Evolutionary conservation across 2,113 vertebrate genomes (phyloP), one percentile per base, ranked within the genome.

Genomic region (Paedocypris sp.): DNA sequence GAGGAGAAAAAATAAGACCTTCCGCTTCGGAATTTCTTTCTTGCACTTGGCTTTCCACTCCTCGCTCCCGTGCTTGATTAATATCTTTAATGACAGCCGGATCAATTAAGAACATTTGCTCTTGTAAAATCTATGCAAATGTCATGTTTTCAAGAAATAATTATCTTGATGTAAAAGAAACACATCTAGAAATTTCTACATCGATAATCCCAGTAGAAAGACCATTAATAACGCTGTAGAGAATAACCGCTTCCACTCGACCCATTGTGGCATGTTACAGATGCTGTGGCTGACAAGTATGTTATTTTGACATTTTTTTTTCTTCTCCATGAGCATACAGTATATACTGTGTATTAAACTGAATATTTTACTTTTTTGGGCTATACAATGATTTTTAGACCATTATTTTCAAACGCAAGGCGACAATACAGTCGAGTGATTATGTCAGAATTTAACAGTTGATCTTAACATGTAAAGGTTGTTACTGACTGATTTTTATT

Each of bases 91-190:
- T 74, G 47, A 52, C 65, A 71, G 62, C 57, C 50, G 61, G 70
- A 74, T 65, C 60, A 65, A 67, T 71, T 68, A 66, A 33, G 57
- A 71, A 59, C 22, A 65, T 68, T 71, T 68, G 47, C 50, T 53
- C 64, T 65, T 58, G n/a, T 61, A 70, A 41, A 61, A 50, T 57
- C 48, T 39, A 38, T 48, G 51, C 52, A 52, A 72, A 62, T 71
- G 58, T 68, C 53, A 57, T 43, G 38, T 43, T 57, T 43, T 28
- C 7, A 6, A 57, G 26, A 29, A 57, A 41, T 41, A 18, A 56
- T 56, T 41, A 56, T 56, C 35, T 41, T 56, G 36, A 39, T 26
- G 15, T 54, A 38, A 54, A 54, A 54, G 39, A 13, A 41, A 29
- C 13, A 28, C 26, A 56, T 41, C 51, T 15, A 19, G 13, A 26